Base-by-base conservation (phyloP, 37 sponge, comb jelly and placozoan species). In the Beroe forskalii region DNA sequence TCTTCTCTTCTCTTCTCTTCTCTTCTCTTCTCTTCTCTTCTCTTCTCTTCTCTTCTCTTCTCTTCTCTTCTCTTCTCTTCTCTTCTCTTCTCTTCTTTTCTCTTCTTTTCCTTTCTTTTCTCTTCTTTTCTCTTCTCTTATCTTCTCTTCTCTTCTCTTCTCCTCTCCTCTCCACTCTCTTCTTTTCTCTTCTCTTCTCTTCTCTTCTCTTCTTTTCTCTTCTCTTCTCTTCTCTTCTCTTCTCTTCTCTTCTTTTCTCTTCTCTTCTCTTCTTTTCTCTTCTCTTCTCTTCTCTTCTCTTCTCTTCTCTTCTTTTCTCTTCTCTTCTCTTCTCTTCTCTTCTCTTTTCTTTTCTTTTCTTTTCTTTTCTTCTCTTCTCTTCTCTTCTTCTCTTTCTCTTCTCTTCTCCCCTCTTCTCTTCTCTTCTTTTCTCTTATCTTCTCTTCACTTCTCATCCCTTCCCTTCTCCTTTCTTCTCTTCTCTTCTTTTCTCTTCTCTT, bases 1-100 rank as follows among this genome's bases (percentile, higher is more conserved):
- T 55, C 60, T 55, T 55, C 60, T 55, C 60, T 55, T 55, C 60
- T 55, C 60, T 55, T 55, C 60, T 55, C 60, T 55, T 55, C 60
- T 55, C 60, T 55, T 55, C 60, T 55, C 60, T 55, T 55, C 60
- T 55, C 60, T 55, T 55, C 60, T 55, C 60, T 55, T 55, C 60
- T 55, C 60, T 55, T 55, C 60, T 55, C 60, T 55, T 55, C 60
- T 55, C 60, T 55, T 55, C 60, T 55, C 60, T 55, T 55, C 60
- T 55, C 60, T 55, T 55, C 60, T 55, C 60, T 55, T 55, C 60
- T 55, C 60, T 55, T 55, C 60, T 55, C 60, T 55, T 55, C 60
- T 55, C 60, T 55, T 55, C 60, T 55, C 60, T 55, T 55, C 60
- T 55, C 60, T 55, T 55, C 60, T 55, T 17, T 55, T 55, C 60